Evolutionary conservation across 2,888 invertebrate species (phyloP).

Genomic region (Sthenelais limicola): DNA sequence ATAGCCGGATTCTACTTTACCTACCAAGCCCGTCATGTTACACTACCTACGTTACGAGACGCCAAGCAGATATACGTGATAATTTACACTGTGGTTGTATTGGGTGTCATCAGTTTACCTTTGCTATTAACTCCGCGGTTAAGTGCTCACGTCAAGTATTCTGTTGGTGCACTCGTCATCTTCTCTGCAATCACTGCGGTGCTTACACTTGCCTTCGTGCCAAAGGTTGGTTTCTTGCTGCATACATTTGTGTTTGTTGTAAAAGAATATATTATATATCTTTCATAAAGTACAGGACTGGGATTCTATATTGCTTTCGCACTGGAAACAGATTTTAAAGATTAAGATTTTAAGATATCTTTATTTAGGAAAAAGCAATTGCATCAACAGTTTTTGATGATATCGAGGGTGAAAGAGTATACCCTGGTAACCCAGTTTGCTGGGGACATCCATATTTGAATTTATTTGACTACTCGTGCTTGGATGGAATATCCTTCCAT

Average conservation of each 20-base stretch:
- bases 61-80: constrained; percentile 34
- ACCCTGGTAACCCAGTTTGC: no score
- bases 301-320: no score
- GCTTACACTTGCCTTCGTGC: constrained; percentile 45
- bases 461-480: no score
- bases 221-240: constrained; percentile 46
- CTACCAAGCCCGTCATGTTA: constrained; percentile 49
- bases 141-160: constrained; percentile 34
- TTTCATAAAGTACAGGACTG: no score
- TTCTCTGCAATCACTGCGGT: constrained; percentile 42
- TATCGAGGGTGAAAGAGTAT: no score
- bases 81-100: constrained; percentile 33
- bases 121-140: constrained; percentile 34
- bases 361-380: no score
- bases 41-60: constrained; percentile 48
- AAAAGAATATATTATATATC: background rate
- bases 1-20: constrained; percentile 43
- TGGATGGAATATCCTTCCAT: no score
- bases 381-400: no score
- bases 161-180: constrained; percentile 41
- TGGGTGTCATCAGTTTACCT: constrained; percentile 47
- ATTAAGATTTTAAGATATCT: no score
- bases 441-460: no score
- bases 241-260: background rate
- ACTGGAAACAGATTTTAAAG: no score